Evolutionary conservation across 2,888 invertebrate genomes (phyloP).

Genomic region (Camponotus fellah): DNA sequence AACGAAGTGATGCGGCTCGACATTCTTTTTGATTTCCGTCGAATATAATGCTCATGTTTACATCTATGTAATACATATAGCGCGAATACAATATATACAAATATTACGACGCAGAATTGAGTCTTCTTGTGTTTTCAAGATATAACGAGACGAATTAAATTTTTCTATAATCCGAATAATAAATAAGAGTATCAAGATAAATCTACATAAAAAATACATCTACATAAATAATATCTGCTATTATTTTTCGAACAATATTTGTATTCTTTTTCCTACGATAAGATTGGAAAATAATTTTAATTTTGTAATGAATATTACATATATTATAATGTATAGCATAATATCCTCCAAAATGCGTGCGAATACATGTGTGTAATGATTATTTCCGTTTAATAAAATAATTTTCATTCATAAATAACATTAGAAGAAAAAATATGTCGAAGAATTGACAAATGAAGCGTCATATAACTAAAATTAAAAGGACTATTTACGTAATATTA

Average conservation of each 20-base stretch:
- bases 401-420: conserved; percentile 33
- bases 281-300: conserved; percentile 16
- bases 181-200: conserved; percentile 3
- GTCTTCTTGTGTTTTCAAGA: conserved; percentile 20
- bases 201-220: too few relatives aligned
- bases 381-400: not conserved
- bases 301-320: too few relatives aligned
- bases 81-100: conserved; percentile 53
- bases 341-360: not conserved
- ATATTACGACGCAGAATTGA: conserved; percentile 30
- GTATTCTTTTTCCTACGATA: not conserved
- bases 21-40: conserved; percentile 54
- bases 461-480: conserved; percentile 49
- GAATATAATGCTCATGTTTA: conserved; percentile 37
- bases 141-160: conserved; percentile 18
- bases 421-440: conserved; percentile 33
- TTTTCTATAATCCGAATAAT: conserved; percentile 15
- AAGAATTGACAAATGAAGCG: conserved; percentile 58
- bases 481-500: conserved; percentile 62
- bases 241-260: not conserved
- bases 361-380: not conserved
- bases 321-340: not conserved
- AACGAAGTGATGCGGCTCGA: conserved; percentile 31
- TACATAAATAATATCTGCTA: not conserved
- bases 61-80: conserved; percentile 28